A percentile compares a stretch with the other conserved stretches of the same genome.
phyloP scores from a whole-genome alignment of 2,797 vertebrate genomes.

The Ataeniobius toweri region DNA sequence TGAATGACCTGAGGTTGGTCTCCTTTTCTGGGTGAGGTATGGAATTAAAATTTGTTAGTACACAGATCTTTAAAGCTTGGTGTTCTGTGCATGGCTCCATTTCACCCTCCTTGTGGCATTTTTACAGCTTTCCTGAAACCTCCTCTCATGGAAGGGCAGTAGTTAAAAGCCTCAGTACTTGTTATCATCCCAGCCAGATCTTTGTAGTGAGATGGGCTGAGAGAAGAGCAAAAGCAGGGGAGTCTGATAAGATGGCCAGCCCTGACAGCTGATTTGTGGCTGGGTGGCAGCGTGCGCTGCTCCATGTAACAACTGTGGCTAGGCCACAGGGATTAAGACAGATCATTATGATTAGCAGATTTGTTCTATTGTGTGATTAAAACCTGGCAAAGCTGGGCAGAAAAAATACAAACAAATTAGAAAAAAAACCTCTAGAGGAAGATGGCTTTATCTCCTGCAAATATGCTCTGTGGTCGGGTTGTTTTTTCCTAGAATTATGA shows the following conservation, averaged over 20 bases:
- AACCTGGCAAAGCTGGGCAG: slow-evolving; percentile 31
- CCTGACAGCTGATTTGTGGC: slow-evolving; percentile 70
- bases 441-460: slow-evolving; percentile 53
- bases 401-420: slow-evolving; percentile 21
- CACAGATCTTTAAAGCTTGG: slow-evolving; percentile 15
- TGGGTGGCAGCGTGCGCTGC: slow-evolving; percentile 53
- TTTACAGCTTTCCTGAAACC: slow-evolving; percentile 50
- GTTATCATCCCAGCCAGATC: slow-evolving; percentile 68
- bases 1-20: slow-evolving; percentile 93
- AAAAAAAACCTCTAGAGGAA: slow-evolving; percentile 41
- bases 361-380: slow-evolving; percentile 54
- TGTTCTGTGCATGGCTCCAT: slow-evolving; percentile 11
- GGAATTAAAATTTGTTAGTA: slow-evolving; percentile 41
- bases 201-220: slow-evolving; percentile 59
- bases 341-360: slow-evolving; percentile 65
- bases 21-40: slow-evolving; percentile 88
- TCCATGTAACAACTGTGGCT: slow-evolving; percentile 58
- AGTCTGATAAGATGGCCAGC: slow-evolving; percentile 66
- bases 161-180: slow-evolving; percentile 65
- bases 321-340: slow-evolving; percentile 57
- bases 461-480: slow-evolving; percentile 32
- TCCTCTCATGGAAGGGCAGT: slow-evolving; percentile 51
- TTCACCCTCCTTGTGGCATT: slow-evolving; percentile 50
- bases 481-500: slow-evolving; percentile 41
- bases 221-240: slow-evolving; percentile 56